phyloP scores from a whole-genome alignment of 2,888 invertebrate genomes.

The Microplitis manilae region DNA sequence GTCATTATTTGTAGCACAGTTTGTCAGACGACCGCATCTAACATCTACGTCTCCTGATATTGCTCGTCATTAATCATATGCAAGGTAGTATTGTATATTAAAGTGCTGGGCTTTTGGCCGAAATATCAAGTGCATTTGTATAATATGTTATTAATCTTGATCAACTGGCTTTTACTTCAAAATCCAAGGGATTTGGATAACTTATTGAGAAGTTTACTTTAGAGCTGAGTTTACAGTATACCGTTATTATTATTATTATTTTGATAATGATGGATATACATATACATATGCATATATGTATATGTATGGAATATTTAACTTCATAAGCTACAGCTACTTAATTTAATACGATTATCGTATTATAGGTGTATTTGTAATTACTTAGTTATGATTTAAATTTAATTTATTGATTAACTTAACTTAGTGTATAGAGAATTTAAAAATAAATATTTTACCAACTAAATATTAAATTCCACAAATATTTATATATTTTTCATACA shows the following conservation, averaged over 20 bases:
- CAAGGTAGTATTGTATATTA: neutral
- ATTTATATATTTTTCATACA: neutral
- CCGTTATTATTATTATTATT: neutral
- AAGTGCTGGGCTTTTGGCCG: neutral
- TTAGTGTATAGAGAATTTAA: neutral
- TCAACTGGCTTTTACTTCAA: slow-evolving; percentile 21
- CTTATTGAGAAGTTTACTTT: slow-evolving; percentile 14
- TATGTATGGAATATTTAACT: too few relatives aligned
- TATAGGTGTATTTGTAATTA: too few relatives aligned
- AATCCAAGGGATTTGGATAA: slow-evolving; percentile 26
- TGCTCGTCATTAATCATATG: slow-evolving; percentile 19
- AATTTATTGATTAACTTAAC: neutral
- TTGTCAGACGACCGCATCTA: neutral
- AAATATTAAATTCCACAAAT: neutral
- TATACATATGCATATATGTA: too few relatives aligned
- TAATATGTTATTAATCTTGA: slow-evolving; percentile 31
- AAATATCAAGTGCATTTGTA: slow-evolving; percentile 28
- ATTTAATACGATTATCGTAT: too few relatives aligned
- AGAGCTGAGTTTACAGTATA: neutral
- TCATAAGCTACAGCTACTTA: too few relatives aligned
- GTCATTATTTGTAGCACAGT: neutral
- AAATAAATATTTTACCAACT: neutral
- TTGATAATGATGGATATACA: neutral
- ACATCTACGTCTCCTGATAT: slow-evolving; percentile 18
- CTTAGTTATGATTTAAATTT: too few relatives aligned